These are phyloP conservation scores for Sinosuthora webbiana DNA, from an alignment of 2,113 vertebrate genomes.

Conservation along the genomic window DNA sequence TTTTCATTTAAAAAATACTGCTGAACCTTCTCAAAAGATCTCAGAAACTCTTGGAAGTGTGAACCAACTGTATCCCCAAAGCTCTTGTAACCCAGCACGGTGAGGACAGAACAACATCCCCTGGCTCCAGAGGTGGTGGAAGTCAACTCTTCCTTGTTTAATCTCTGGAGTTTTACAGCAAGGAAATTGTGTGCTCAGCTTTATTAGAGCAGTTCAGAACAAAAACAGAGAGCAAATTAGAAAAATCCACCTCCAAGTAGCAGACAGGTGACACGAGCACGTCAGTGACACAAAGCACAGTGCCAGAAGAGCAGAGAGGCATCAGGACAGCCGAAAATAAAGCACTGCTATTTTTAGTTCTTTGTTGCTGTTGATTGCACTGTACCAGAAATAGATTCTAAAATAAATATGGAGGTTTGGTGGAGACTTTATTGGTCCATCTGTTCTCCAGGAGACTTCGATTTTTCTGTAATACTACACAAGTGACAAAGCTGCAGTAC, in stretches of 20 bases:
- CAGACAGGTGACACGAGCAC: background rate
- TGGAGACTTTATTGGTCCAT: constrained; percentile 7
- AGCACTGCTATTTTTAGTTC: background rate
- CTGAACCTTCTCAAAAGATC: background rate
- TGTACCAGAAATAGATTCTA: constrained; percentile 25
- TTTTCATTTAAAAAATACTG: background rate
- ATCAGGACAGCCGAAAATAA: background rate
- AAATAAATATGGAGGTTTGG: background rate
- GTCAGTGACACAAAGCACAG: background rate
- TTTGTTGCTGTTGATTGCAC: constrained; percentile 1
- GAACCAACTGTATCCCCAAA: background rate
- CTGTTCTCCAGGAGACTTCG: background rate
- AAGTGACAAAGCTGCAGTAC: background rate
- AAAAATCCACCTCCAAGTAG: background rate
- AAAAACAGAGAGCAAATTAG: background rate
- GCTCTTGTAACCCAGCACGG: background rate
- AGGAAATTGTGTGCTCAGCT: background rate
- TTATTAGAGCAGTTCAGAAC: background rate
- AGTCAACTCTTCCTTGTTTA: background rate
- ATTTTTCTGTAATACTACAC: background rate
- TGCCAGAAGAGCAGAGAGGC: background rate
- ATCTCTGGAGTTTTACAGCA: background rate
- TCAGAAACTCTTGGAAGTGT: background rate
- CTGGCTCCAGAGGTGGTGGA: background rate
- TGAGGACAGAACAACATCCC: background rate